Conservation (phyloP, 2,113 vertebrate species). For the Oreochromis niloticus region DNA sequence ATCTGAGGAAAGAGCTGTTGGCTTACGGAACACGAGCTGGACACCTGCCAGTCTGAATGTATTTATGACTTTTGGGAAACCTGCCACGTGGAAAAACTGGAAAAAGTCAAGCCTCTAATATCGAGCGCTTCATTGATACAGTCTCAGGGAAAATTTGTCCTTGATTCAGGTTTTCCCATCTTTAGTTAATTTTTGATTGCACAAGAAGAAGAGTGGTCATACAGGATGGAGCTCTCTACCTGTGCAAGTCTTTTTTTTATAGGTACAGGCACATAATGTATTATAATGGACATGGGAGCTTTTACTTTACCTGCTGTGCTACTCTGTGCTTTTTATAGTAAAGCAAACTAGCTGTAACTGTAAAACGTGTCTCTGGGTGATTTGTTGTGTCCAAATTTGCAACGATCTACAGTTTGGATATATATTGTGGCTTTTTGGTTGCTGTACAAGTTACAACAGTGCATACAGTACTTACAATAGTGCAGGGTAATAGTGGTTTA, state of each 20-base stretch:
- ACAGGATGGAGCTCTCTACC: background rate
- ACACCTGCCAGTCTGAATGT: background rate
- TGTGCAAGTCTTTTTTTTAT: background rate
- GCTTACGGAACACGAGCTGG: background rate
- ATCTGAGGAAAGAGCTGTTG: background rate
- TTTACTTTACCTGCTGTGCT: background rate
- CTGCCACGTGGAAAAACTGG: background rate
- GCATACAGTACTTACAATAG: background rate
- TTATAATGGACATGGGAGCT: background rate
- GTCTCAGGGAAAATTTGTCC: background rate
- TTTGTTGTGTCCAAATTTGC: background rate
- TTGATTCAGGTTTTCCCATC: background rate
- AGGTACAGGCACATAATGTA: background rate
- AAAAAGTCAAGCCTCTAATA: background rate
- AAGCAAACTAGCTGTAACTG: background rate
- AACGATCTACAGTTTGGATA: background rate
- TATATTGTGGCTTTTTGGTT: background rate
- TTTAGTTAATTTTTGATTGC: rapidly evolving
- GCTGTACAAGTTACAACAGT: background rate
- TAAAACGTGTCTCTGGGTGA: background rate
- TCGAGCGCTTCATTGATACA: rapidly evolving
- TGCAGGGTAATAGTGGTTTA: background rate
- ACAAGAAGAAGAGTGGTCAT: background rate
- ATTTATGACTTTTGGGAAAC: background rate
- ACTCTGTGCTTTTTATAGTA: background rate